Evolutionary conservation across 2,797 vertebrate species (phyloP).

Genomic region (Tokudaia muenninki): DNA sequence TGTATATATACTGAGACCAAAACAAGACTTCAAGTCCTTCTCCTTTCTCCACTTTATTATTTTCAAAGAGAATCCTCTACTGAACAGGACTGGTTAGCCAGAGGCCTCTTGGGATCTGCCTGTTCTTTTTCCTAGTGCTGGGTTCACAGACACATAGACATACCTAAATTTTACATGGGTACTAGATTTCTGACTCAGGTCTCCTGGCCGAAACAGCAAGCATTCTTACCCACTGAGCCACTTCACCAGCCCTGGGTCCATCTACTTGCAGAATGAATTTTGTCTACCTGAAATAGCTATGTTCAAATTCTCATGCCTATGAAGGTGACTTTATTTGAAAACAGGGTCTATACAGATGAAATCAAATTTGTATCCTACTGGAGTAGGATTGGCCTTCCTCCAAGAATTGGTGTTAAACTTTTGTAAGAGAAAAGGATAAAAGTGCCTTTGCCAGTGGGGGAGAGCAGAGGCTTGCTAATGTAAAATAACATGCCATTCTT

Average conservation of each 20-base stretch:
- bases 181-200: background rate
- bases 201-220: background rate
- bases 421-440: background rate
- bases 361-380: background rate
- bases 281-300: background rate
- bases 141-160: background rate
- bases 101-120: background rate
- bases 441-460: background rate
- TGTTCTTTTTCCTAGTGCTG: background rate
- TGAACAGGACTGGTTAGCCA: background rate
- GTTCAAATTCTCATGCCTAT: background rate
- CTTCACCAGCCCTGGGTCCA: background rate
- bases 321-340: constrained; percentile 7
- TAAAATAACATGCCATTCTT: constrained; percentile 33
- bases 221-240: background rate
- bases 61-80: background rate
- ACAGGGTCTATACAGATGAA: background rate
- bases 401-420: constrained; percentile 24
- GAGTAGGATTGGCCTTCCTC: background rate
- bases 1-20: background rate
- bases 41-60: background rate
- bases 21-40: background rate
- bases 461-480: background rate
- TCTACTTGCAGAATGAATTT: background rate
- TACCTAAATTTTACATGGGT: background rate